Percentiles rank a stretch among this genome's conserved stretches.
Evolutionary conservation across 2,113 vertebrate genomes (phyloP).

Genomic region (Charina bottae): DNA sequence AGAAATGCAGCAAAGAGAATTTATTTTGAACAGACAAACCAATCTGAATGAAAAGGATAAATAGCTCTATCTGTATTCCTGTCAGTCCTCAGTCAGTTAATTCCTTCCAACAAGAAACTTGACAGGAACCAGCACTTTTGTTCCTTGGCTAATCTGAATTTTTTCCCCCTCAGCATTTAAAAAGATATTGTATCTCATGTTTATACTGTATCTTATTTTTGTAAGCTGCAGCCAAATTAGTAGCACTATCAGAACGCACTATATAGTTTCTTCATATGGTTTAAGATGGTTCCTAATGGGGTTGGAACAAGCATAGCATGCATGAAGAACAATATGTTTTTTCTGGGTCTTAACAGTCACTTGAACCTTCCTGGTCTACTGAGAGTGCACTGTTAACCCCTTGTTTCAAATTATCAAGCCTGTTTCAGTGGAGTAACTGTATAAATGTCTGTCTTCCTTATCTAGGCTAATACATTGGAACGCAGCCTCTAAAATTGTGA

Average conservation of each 20-base stretch:
- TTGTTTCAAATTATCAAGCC: not conserved
- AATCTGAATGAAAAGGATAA: not conserved
- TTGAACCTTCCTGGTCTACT: not conserved
- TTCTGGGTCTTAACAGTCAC: not conserved
- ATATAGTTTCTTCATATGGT: not conserved
- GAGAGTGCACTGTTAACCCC: not conserved
- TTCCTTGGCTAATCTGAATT: not conserved
- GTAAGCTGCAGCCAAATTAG: not conserved
- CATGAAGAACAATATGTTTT: not conserved
- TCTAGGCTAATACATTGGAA: not conserved
- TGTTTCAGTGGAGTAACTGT: not conserved
- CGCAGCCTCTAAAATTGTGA: constrained; percentile 2
- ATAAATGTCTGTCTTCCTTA: not conserved
- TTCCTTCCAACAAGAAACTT: not conserved
- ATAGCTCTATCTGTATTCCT: not conserved
- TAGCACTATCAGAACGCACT: no score
- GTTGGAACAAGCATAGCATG: not conserved
- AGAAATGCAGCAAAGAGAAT: not conserved
- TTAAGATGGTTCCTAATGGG: not conserved
- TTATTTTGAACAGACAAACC: not conserved
- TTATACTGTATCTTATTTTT: not conserved
- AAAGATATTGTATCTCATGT: not conserved
- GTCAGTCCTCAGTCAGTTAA: not conserved
- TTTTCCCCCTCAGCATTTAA: not conserved
- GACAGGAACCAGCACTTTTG: not conserved